Percentiles rank a stretch among this genome's conserved stretches.
Conservation (phyloP, 2,797 vertebrate genomes). For the Gouania willdenowi region DNA sequence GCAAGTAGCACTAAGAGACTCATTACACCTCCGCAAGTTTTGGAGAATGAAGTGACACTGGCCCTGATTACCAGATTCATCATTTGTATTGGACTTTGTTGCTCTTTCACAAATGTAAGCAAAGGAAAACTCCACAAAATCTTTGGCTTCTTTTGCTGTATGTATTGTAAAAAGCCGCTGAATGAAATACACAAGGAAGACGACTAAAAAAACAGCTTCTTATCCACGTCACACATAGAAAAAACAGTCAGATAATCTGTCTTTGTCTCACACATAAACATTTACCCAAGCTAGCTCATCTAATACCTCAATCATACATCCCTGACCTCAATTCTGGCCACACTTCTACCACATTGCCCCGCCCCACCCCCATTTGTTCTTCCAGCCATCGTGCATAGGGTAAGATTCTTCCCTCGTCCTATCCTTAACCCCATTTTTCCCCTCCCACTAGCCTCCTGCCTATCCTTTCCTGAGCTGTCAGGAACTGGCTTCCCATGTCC, state of each 20-base stretch:
- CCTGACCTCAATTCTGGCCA: conserved; percentile 57
- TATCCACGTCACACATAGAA: background rate
- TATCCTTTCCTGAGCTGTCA: conserved; percentile 64
- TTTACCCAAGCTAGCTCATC: conserved; percentile 32
- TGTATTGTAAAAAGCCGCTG: too few species aligned
- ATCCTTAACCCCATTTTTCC: conserved; percentile 62
- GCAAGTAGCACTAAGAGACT: conserved; percentile 62
- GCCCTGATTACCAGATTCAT: conserved; percentile 51
- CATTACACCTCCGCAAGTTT: conserved; percentile 54
- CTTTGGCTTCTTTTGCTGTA: background rate
- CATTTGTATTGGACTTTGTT: conserved; percentile 34
- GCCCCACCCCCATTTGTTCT: conserved; percentile 10
- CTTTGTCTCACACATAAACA: conserved; percentile 31
- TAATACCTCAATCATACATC: conserved; percentile 52
- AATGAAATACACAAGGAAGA: too few species aligned
- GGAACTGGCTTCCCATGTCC: conserved; percentile 77
- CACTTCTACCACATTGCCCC: conserved; percentile 6
- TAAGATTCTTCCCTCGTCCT: conserved; percentile 32
- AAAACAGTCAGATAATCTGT: conserved; percentile 49
- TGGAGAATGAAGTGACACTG: conserved; percentile 42
- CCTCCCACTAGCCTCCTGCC: conserved; percentile 45
- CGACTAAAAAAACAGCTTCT: too few species aligned
- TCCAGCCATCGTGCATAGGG: conserved; percentile 23
- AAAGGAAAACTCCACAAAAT: background rate
- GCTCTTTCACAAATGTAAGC: conserved; percentile 36